Conservation (phyloP, 1,140 invertebrate genomes). For the Solenopsis invicta region DNA sequence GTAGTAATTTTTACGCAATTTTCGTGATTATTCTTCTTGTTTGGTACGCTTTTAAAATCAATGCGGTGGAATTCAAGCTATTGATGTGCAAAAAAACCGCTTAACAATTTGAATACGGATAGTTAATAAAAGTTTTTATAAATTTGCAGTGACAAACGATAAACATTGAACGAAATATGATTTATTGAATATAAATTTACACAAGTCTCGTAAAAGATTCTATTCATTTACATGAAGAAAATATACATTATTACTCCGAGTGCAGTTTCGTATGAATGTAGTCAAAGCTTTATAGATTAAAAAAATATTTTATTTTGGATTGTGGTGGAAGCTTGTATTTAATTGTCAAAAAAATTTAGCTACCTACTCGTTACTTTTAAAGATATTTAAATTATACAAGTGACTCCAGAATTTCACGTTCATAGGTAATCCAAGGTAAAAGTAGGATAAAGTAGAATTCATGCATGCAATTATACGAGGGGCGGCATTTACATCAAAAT, state of each 20-base stretch:
- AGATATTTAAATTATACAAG: background rate
- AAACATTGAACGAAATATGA: background rate
- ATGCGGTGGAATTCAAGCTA: background rate
- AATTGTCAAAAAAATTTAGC: background rate
- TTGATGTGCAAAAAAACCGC: constrained; percentile 1
- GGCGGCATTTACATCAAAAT: constrained; percentile 28
- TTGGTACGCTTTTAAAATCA: background rate
- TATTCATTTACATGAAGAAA: background rate
- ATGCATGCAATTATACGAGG: constrained; percentile 17
- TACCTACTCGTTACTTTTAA: constrained; percentile 3
- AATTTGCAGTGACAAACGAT: constrained; percentile 8
- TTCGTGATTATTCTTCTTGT: background rate
- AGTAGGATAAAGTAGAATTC: constrained; percentile 17
- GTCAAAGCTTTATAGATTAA: background rate
- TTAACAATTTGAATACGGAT: constrained; percentile 18
- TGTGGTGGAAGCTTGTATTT: background rate
- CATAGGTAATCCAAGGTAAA: background rate
- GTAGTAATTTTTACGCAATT: background rate
- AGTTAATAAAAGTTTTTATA: constrained; percentile 13
- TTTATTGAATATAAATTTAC: constrained; percentile 1
- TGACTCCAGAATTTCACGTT: background rate
- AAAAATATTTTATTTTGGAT: background rate
- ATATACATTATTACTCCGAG: background rate
- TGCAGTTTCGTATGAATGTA: background rate
- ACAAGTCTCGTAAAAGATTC: background rate